Base-by-base conservation (phyloP, 2,888 invertebrate species). In the Glyphotaelius pellucidus region DNA sequence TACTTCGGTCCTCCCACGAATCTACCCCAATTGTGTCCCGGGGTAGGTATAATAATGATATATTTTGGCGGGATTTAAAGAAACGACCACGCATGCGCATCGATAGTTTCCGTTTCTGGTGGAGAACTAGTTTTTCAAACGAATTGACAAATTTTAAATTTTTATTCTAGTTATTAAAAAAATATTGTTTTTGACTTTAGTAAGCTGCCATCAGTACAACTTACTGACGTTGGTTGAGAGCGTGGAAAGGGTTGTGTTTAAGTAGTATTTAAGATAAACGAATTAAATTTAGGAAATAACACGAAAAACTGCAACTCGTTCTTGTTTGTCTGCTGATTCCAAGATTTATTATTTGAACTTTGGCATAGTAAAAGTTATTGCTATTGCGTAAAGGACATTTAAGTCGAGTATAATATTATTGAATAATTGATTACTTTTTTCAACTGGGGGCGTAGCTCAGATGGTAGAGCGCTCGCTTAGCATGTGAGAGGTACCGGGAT, bases 381-480 rank as follows among this genome's bases (percentile, higher is more conserved):
- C 1, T n/a, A 25, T 67, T 9, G 25, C 0, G 9, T 15, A 19
- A 19, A 25, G 0, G 9, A 7, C 1, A 67, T 9, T 0, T 7
- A 25, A 25, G 67, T 67, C 0, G 9, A 9, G 9, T 25, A 67
- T 9, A 9, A 67, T n/a, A 25, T 67, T 2, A 67, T 67, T 67
- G 67, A 67, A 67, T 9, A 9, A 67, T 67, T n/a, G 5, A 9
- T 9, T 9, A 67, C 25, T 11, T 9, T 86, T 83, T 5, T 42
- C 90, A 93, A 85, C 89, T 5, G 96, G 95, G 95, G 96, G 95
- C 95, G 96, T 96, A 96, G 96, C 96, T 96, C 96, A 96, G 96
- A 96, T 96, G 96, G 96, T 96, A 96, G 96, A 96, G 96, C 96
- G 96, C 96, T 96, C 96, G 96, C 96, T 96, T 96, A 96, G 96